These are phyloP conservation scores for Euglossa dilemma DNA, from an alignment of 1,140 invertebrate species.

Conservation along the genomic window DNA sequence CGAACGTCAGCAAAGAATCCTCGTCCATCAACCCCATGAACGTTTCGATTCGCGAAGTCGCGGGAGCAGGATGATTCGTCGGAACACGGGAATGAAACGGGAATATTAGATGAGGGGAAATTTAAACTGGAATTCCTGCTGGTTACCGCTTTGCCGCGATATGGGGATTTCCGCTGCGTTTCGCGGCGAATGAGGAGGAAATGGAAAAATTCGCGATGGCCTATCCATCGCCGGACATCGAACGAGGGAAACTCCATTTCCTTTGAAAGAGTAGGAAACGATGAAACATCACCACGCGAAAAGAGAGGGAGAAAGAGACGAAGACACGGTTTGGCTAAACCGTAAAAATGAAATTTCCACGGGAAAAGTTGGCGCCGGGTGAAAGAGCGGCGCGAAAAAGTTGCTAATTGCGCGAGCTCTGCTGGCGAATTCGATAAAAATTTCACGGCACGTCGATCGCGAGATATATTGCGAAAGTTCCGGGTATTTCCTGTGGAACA, in stretches of 20 bases:
- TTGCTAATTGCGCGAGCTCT: slow-evolving; percentile 5
- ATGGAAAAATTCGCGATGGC: background rate
- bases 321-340: too few relatives aligned
- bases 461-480: slow-evolving; percentile 8
- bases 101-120: slow-evolving; percentile 20
- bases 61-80: background rate
- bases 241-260: background rate
- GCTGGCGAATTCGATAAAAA: background rate
- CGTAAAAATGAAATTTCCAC: background rate
- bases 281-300: too few relatives aligned
- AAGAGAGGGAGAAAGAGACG: background rate
- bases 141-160: background rate
- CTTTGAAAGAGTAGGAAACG: background rate
- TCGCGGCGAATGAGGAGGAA: background rate
- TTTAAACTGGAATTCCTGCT: slow-evolving; percentile 3
- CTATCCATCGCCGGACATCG: background rate
- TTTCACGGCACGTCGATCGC: background rate
- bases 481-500: too few relatives aligned
- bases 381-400: background rate
- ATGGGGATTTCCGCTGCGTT: background rate
- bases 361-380: background rate
- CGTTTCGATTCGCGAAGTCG: background rate
- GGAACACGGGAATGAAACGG: background rate
- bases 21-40: too few relatives aligned
- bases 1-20: too few relatives aligned